Conservation (phyloP, 2,113 vertebrate species). For the Pedionomus torquatus region DNA sequence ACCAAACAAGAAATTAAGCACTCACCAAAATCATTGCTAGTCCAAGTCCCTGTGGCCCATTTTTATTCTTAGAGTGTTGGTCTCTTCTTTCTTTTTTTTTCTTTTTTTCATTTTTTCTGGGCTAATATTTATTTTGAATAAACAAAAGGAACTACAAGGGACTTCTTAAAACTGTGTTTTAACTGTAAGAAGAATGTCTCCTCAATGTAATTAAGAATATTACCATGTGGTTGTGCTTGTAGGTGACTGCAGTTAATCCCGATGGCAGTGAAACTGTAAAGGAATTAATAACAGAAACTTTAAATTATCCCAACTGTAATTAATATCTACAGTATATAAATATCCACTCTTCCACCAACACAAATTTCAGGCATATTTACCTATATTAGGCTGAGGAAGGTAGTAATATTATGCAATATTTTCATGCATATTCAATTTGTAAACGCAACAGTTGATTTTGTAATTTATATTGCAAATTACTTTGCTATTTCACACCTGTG, state of each 20-base stretch:
- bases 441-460: conserved; percentile 51
- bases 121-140: conserved; percentile 50
- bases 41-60: conserved; percentile 11
- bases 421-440: conserved; percentile 51
- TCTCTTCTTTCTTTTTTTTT: not conserved
- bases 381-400: conserved; percentile 31
- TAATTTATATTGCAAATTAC: conserved; percentile 61
- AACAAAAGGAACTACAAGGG: conserved; percentile 1
- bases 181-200: not conserved
- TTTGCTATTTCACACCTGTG: conserved; percentile 22
- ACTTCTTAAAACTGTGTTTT: conserved; percentile 20
- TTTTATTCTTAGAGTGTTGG: not conserved
- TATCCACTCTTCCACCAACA: conserved; percentile 40
- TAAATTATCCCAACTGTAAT: conserved; percentile 66
- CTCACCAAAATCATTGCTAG: conserved; percentile 73
- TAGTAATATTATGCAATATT: conserved; percentile 24
- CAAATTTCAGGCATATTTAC: conserved; percentile 55
- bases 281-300: conserved; percentile 70
- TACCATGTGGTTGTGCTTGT: not conserved
- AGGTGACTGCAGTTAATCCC: conserved; percentile 45
- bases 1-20: conserved; percentile 79
- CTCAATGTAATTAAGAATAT: conserved; percentile 57
- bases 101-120: not conserved
- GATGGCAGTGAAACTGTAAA: conserved; percentile 9
- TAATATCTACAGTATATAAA: conserved; percentile 66